phyloP scores from a whole-genome alignment of 35 echinoderm and acorn worm species.

The Amphiura filiformis region DNA sequence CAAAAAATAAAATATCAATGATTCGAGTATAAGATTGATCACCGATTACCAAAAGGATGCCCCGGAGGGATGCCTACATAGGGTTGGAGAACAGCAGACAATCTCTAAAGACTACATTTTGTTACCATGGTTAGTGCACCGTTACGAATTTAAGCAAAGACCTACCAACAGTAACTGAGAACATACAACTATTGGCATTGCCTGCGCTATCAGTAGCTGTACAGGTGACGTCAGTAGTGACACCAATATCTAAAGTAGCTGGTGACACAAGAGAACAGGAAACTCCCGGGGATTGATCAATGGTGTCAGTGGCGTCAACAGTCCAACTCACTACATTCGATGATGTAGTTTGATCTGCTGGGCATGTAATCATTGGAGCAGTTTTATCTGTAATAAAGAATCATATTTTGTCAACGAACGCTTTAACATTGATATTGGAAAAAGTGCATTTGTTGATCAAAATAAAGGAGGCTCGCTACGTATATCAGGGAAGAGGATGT shows the following conservation, averaged over 20 bases:
- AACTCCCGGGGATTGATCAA: neutral
- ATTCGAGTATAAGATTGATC: too few species aligned
- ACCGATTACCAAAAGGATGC: too few species aligned
- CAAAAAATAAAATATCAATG: too few species aligned
- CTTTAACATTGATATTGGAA: neutral
- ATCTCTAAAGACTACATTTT: too few species aligned
- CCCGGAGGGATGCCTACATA: too few species aligned
- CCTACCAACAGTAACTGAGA: neutral
- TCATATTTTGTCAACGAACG: neutral
- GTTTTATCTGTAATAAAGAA: neutral
- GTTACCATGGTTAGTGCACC: too few species aligned
- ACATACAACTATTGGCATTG: neutral
- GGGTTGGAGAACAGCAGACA: too few species aligned
- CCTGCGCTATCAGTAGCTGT: neutral
- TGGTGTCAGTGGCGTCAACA: neutral
- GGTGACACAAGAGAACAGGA: neutral
- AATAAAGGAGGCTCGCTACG: neutral
- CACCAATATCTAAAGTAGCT: neutral
- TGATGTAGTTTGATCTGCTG: neutral
- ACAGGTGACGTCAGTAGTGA: neutral
- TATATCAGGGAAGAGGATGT: neutral
- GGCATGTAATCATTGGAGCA: neutral
- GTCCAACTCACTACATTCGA: neutral
- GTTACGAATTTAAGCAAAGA: too few species aligned
- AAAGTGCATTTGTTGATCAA: neutral